A percentile compares a stretch with the other conserved stretches of the same genome.
phyloP scores from a whole-genome alignment of 1,140 invertebrate genomes.

The Parapsyche elsis region DNA sequence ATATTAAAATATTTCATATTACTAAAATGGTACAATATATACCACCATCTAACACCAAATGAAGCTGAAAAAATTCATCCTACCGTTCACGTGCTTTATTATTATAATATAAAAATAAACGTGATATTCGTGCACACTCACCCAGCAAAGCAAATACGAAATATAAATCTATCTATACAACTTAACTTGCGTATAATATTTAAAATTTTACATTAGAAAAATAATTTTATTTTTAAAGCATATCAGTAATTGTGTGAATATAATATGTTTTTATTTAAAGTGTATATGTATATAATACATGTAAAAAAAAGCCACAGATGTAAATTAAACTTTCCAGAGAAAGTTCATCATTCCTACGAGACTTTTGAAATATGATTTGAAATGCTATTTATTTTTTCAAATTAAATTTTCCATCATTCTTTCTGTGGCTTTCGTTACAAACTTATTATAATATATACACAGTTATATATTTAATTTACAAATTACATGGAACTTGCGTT shows the following conservation, averaged over 20 bases:
- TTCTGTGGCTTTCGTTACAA: too few relatives aligned
- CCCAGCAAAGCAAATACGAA: constrained; percentile 14
- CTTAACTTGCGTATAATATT: neutral
- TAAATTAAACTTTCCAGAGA: too few relatives aligned
- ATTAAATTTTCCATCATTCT: too few relatives aligned
- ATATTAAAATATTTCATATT: neutral
- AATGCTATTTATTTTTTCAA: too few relatives aligned
- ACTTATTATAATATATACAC: too few relatives aligned
- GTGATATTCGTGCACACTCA: neutral
- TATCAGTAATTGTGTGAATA: neutral
- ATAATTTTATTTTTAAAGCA: constrained; percentile 2
- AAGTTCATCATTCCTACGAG: too few relatives aligned
- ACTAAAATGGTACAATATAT: neutral
- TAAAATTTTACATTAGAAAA: constrained; percentile 8
- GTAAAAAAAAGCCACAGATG: too few relatives aligned
- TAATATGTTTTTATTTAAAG: neutral
- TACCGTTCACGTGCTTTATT: neutral
- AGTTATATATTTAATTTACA: too few relatives aligned
- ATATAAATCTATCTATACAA: neutral
- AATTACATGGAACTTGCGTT: too few relatives aligned
- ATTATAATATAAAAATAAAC: constrained; percentile 23
- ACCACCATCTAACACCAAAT: constrained; percentile 14
- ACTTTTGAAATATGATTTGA: too few relatives aligned
- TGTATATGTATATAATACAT: too few relatives aligned
- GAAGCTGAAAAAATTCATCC: neutral